Base-by-base conservation (phyloP, 2,888 invertebrate genomes). In the Amiota minor region DNA sequence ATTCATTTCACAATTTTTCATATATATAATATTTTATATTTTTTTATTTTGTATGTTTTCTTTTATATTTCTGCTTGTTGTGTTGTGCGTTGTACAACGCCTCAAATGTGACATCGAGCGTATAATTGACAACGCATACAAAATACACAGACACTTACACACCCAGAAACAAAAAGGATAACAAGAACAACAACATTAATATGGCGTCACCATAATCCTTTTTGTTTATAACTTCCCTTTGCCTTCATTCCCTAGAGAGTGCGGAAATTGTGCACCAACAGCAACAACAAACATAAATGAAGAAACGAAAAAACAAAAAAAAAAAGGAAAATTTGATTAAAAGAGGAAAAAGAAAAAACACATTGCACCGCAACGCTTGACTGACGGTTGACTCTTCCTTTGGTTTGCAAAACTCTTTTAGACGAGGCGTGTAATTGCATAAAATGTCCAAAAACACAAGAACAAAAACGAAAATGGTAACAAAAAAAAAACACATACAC, bases 21-120 rank as follows among this genome's bases (percentile, higher is more conserved):
- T 71, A n/a, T n/a, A n/a, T n/a, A n/a, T n/a, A n/a, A n/a, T n/a
- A 1, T 62, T 50, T 50, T 50, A 14, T 9, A 35, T 68, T 50
- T 20, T 23, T 68, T 68, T 50, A 11, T 18, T 16, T 67, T 12
- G 9, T 49, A 49, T 65, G 47, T 16, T 18, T 50, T 20, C 9
- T 67, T 67, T 67, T 50, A 23, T 9, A 3, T 16, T 61, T 61
- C 1, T 11, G 35, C 23, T 61, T 59, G 9, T 67, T 49, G 18
- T 67, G 49, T 20, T 11, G 16, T 49, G 14, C 35, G 23, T 10
- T 62, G 12, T 14, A 4, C 45, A 10, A 23, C 45, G 35, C 23
- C 12, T 35, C 35, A 45, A 23, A n/a, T 49, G 50, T 68, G 49
- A 68, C 50, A 53, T 68, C 67, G 67, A 68, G 67, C 53, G 53